Base-by-base conservation (phyloP, 2,113 vertebrate genomes). In the Lucifuga dentata region DNA sequence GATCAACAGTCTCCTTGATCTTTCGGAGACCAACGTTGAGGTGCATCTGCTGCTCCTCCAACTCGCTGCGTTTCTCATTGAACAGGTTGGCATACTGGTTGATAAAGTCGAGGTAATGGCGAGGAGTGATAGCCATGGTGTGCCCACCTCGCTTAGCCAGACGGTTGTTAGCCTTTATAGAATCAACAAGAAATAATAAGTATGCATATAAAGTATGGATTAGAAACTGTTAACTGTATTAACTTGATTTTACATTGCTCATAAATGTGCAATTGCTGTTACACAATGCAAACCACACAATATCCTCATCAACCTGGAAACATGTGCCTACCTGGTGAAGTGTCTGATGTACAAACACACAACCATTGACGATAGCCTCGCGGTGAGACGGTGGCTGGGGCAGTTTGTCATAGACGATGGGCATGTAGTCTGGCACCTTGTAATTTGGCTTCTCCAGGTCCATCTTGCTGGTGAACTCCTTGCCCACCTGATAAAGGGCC, bases 1-100 rank as follows among this genome's bases (percentile, higher is more conserved):
- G 98, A 89, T 99, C 98, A 0, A 99, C 98, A 0, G 98, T 99
- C 85, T 99, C 98, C 58, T 99, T 99, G 88, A 99, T 99, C 73
- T 99, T 99, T 24, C 98, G 89, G 35, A 99, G 95, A 19, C 98
- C 98, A 2, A 99, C 98, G 1, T 99, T 99, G 77, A 99, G 88
- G 73, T 99, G 98, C 98, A 98, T 98, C 91, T 99, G 98, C 86
- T 99, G 98, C 68, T 99, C 98, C 81, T 99, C 98, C 78, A 99
- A 51, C 79, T 99, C 98, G 1, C 97, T 98, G 71, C 98, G 94
- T 64, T 99, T 99, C 93, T 99, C 98, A 8, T 98, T 96, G 91
- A 99, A 99, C 67, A 99, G 92, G 87, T 99, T 93, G 68, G 97
- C 97, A 0, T 99, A 99, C 84, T 99, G 98, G 76, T 99, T 98